phyloP scores from a whole-genome alignment of 2,888 invertebrate species.

The Oscheius sp. region DNA sequence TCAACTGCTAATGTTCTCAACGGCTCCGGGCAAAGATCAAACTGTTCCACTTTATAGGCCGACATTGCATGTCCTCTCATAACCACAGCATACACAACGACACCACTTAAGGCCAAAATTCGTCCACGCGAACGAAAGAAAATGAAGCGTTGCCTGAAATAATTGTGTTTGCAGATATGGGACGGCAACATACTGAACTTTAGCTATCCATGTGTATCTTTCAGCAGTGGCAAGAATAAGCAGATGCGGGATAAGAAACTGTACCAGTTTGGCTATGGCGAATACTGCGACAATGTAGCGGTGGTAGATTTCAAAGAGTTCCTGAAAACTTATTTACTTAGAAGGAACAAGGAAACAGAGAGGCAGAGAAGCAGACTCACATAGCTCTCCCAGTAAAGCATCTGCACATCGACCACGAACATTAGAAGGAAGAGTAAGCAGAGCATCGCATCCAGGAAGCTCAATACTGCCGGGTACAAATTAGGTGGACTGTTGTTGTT shows the following conservation, averaged over 20 bases:
- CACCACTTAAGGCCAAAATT: conserved; percentile 48
- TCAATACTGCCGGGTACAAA: conserved; percentile 61
- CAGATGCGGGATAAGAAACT: conserved; percentile 63
- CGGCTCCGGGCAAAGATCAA: conserved; percentile 57
- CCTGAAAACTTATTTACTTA: conserved; percentile 40
- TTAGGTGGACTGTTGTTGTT: conserved; percentile 60
- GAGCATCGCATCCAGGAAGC: conserved; percentile 58
- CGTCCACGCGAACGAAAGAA: conserved; percentile 52
- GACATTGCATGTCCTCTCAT: conserved; percentile 52
- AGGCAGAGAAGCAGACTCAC: conserved; percentile 36
- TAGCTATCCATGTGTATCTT: conserved; percentile 63
- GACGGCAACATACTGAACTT: conserved; percentile 47
- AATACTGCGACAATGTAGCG: conserved; percentile 58
- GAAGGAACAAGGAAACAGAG: not conserved
- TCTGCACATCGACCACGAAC: conserved; percentile 64
- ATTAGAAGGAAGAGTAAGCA: conserved; percentile 62
- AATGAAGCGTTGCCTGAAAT: conserved; percentile 47
- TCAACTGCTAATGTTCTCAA: conserved; percentile 62
- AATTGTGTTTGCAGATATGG: not conserved
- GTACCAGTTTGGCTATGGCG: conserved; percentile 54
- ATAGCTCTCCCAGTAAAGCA: conserved; percentile 58
- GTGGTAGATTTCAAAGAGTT: conserved; percentile 61
- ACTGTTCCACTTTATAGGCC: conserved; percentile 54
- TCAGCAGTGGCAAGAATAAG: conserved; percentile 64
- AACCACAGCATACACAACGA: conserved; percentile 44